Evolutionary conservation across 2,888 invertebrate genomes (phyloP), one percentile per base, ranked within the genome.

Genomic region (Drosophila cracens): DNA sequence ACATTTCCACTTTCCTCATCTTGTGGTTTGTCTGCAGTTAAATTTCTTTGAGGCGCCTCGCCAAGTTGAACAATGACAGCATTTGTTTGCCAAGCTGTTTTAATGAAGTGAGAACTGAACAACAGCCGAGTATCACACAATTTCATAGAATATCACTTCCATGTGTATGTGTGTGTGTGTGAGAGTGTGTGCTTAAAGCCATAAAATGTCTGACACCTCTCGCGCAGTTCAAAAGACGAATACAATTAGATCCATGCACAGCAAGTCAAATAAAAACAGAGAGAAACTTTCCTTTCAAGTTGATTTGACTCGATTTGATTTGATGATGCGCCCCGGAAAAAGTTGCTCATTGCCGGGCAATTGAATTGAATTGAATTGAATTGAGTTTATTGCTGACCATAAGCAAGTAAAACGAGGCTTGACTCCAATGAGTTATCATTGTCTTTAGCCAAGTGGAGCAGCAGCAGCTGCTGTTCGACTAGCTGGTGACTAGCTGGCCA

Each of bases 361-460:
- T 87, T 83, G 83, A 84, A 70, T 70, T 40, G 70, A 82, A 83
- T 87, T 83, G 83, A 83, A 70, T 70, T 40, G 70, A 76, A 86
- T 79, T 74, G 84, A 74, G 85, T 83, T 83, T 86, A 87, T 75
- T 67, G 71, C 62, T 51, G 61, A 38, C 64, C 58, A 81, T 65
- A 68, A 75, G 79, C 34, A 57, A 70, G 56, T 38, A 61, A 76
- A 43, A 46, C 51, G 67, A 54, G 58, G 38, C 51, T 54, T 29
- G 64, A 67, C 49, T 82, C 72, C 76, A 85, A 88, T 83, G 86
- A 86, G 72, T 75, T 76, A 83, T 78, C 90, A 85, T 88, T 88
- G 83, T 77, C 66, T 78, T 59, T 62, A 58, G 71, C 75, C 89
- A 88, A 83, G 82, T 83, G 83, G 89, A 77, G 78, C 87, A 83